Evolutionary conservation across 2,113 vertebrate species (phyloP).

Genomic region (Gambusia holbrooki): DNA sequence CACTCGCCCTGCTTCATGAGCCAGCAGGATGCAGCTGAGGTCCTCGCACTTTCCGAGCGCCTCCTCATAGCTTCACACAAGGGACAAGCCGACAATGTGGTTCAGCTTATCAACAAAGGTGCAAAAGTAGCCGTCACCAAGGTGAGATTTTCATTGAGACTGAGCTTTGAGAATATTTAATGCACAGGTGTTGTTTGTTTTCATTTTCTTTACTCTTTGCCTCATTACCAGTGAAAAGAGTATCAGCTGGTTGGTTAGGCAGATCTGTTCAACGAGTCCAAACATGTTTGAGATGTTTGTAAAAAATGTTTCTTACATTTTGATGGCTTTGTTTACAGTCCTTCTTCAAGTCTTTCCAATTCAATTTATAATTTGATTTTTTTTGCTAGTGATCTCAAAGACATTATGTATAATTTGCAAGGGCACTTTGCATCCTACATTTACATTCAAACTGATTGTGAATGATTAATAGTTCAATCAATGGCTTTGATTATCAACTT

Average conservation of each 20-base stretch:
- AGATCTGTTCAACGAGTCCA: not conserved
- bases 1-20: constrained; percentile 92
- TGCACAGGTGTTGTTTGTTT: not conserved
- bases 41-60: constrained; percentile 95
- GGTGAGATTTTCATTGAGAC: constrained; percentile 80
- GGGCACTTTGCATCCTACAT: not conserved
- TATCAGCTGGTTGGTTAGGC: no score
- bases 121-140: constrained; percentile 97
- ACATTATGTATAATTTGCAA: no score
- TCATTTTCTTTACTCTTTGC: not conserved
- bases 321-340: not conserved
- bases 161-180: not conserved
- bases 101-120: constrained; percentile 98
- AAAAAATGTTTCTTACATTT: not conserved
- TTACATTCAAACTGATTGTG: not conserved
- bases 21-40: constrained; percentile 92
- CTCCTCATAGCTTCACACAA: constrained; percentile 97
- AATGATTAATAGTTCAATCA: not conserved
- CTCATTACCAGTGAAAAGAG: not conserved
- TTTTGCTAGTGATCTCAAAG: no score
- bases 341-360: no score
- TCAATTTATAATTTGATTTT: no score
- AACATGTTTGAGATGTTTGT: not conserved
- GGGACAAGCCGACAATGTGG: constrained; percentile 97
- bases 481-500: no score